These are phyloP conservation scores for Pangasius larnaudii DNA, from an alignment of 2,797 vertebrate genomes.

Conservation along the genomic window DNA sequence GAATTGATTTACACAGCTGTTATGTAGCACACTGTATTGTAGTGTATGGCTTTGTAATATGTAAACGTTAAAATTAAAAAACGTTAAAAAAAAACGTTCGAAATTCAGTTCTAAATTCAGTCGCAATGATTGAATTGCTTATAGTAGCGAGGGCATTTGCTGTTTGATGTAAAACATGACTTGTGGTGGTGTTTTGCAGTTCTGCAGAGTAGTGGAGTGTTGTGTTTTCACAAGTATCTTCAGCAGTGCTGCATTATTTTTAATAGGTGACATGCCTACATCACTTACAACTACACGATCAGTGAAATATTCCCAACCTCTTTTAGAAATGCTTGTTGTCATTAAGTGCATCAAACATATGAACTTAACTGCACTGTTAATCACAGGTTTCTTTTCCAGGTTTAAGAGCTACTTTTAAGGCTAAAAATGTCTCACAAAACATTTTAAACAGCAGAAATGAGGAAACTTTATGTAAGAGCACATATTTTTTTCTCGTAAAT, in stretches of 20 bases:
- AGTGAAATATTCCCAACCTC: neutral
- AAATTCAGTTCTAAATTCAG: neutral
- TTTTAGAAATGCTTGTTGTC: neutral
- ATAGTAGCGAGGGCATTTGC: neutral
- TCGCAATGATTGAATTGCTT: neutral
- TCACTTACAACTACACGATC: neutral
- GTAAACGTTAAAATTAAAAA: neutral
- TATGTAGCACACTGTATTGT: neutral
- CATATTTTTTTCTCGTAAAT: neutral
- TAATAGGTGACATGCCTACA: neutral
- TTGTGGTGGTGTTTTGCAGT: neutral
- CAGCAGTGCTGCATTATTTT: neutral
- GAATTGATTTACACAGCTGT: constrained; percentile 5
- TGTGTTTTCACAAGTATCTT: neutral
- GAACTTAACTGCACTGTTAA: neutral
- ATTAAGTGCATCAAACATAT: neutral
- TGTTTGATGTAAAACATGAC: neutral
- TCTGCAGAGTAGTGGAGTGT: neutral
- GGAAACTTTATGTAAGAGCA: neutral
- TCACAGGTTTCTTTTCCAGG: neutral
- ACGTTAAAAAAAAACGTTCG: neutral
- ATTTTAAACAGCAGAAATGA: neutral
- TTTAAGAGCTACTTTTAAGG: too few species aligned
- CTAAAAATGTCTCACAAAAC: neutral
- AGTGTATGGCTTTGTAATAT: neutral